Evolutionary conservation across 2,797 vertebrate species (phyloP).

Genomic region (Synanceia verrucosa): DNA sequence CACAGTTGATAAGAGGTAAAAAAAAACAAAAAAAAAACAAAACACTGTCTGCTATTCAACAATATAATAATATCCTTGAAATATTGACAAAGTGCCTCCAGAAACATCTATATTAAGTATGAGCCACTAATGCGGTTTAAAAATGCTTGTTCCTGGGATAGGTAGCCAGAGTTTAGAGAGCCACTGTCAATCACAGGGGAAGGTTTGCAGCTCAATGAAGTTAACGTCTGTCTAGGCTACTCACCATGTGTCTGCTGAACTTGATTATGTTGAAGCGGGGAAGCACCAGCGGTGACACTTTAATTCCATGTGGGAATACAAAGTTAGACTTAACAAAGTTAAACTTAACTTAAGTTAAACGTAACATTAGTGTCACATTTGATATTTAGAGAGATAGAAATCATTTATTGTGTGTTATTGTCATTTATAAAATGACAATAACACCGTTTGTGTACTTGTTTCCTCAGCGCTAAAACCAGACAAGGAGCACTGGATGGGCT

Average conservation of each 20-base stretch:
- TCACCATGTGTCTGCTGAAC: too few relatives aligned
- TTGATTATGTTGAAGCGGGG: too few relatives aligned
- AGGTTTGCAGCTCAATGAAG: not conserved
- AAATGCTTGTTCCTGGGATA: not conserved
- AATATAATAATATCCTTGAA: not conserved
- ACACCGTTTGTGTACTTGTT: not conserved
- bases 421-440: not conserved
- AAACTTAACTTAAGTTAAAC: too few relatives aligned
- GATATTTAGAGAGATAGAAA: not conserved
- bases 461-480: constrained; percentile 91
- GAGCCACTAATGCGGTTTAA: not conserved
- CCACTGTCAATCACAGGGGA: not conserved
- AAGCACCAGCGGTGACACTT: too few relatives aligned
- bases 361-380: too few relatives aligned
- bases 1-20: constrained; percentile 95
- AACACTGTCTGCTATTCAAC: not conserved
- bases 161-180: not conserved
- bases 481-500: constrained; percentile 94
- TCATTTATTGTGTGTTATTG: too few relatives aligned
- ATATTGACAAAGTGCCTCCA: not conserved
- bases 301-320: too few relatives aligned
- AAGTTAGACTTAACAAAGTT: too few relatives aligned
- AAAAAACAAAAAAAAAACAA: too few relatives aligned
- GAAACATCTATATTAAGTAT: not conserved
- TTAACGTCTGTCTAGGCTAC: too few relatives aligned